A percentile compares a stretch with the other conserved stretches of the same genome.
Conservation (phyloP, 2,113 vertebrate species). For the Scophthalmus maximus region DNA sequence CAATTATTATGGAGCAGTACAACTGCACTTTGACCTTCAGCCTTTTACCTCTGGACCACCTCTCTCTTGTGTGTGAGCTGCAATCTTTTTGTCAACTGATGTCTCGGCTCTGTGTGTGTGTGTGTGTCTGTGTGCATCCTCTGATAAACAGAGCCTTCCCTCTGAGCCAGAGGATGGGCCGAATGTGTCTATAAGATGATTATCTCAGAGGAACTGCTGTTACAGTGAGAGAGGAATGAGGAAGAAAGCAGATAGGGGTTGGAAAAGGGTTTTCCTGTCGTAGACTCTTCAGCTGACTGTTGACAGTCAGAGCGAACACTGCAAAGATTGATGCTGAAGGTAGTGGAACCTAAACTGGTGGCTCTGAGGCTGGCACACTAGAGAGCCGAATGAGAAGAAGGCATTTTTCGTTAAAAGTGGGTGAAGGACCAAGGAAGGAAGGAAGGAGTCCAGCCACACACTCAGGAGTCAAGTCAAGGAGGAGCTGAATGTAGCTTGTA, state of each 20-base stretch:
- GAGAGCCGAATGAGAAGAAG: neutral
- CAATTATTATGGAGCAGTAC: neutral
- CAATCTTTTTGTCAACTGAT: neutral
- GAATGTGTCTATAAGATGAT: constrained; percentile 57
- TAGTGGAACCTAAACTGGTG: constrained; percentile 27
- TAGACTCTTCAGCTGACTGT: constrained; percentile 23
- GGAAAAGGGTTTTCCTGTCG: constrained; percentile 59
- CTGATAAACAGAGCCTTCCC: constrained; percentile 69
- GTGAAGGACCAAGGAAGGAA: neutral
- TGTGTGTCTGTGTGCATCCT: constrained; percentile 45
- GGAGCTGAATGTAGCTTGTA: neutral
- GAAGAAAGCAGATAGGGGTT: constrained; percentile 57
- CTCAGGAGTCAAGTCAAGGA: neutral
- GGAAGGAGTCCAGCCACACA: neutral
- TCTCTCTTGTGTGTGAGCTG: neutral
- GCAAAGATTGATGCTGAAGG: constrained; percentile 13
- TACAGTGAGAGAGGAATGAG: constrained; percentile 65
- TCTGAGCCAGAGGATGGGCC: constrained; percentile 30
- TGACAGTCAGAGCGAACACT: constrained; percentile 53
- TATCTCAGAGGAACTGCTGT: constrained; percentile 52
- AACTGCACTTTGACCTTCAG: constrained; percentile 7
- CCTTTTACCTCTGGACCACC: constrained; percentile 6
- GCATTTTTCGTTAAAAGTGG: neutral
- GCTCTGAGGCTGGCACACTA: neutral
- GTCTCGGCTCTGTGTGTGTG: neutral